These are phyloP conservation scores for Lineus longissimus DNA, from an alignment of 1,140 invertebrate species.

Conservation along the genomic window DNA sequence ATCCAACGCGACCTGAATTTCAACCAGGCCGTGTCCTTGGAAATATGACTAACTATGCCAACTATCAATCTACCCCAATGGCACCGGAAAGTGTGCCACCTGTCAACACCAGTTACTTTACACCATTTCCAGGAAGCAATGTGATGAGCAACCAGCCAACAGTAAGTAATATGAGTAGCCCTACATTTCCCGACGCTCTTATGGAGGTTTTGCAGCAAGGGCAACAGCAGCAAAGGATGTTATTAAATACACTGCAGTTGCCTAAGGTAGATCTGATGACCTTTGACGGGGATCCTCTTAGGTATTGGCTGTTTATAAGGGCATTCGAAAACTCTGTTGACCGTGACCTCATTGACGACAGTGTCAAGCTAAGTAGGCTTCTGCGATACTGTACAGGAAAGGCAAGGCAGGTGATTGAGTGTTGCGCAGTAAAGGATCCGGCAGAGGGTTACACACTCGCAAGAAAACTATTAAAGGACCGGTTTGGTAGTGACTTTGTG, in stretches of 20 bases:
- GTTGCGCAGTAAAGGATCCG: not conserved
- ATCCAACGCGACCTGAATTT: too few species aligned
- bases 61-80: too few species aligned
- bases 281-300: slow-evolving; percentile 4
- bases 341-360: not conserved
- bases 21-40: too few species aligned
- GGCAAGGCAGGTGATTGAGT: not conserved
- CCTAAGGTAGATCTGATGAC: not conserved
- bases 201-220: too few species aligned
- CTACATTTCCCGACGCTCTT: too few species aligned
- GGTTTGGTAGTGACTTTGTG: slow-evolving; percentile 5
- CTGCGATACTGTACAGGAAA: slow-evolving; percentile 2
- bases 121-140: too few species aligned
- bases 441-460: not conserved
- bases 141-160: too few species aligned
- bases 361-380: not conserved
- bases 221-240: not conserved
- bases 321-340: not conserved
- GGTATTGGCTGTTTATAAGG: not conserved
- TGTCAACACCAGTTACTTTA: too few species aligned
- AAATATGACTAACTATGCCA: too few species aligned
- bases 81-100: too few species aligned
- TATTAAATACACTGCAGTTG: not conserved
- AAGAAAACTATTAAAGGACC: not conserved
- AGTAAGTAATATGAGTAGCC: too few species aligned